phyloP scores from a whole-genome alignment of 2,797 vertebrate genomes.

The Crax fasciolata region DNA sequence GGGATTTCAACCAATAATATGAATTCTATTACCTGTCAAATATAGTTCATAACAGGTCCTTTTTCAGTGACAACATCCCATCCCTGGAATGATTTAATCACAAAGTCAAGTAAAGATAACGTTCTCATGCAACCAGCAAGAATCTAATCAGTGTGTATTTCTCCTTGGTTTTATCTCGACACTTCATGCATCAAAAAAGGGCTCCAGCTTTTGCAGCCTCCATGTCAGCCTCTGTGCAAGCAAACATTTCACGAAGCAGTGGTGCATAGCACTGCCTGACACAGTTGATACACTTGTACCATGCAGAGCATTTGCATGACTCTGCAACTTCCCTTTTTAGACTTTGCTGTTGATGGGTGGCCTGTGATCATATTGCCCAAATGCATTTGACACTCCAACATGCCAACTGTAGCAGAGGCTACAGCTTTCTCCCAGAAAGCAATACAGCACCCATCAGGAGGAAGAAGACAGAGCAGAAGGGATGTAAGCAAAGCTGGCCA shows the following conservation, averaged over 20 bases:
- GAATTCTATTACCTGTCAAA: constrained; percentile 46
- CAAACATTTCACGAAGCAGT: neutral
- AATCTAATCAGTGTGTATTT: neutral
- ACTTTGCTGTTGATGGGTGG: neutral
- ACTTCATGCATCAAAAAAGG: neutral
- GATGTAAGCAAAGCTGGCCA: neutral
- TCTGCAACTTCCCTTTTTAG: neutral
- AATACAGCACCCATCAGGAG: neutral
- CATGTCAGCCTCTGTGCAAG: neutral
- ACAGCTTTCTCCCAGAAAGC: neutral
- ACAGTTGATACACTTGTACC: neutral
- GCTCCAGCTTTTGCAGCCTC: neutral
- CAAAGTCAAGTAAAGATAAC: constrained; percentile 18
- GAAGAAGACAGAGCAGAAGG: neutral
- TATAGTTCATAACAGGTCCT: neutral
- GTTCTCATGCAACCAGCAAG: neutral
- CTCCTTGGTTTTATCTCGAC: neutral
- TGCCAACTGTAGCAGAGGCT: neutral
- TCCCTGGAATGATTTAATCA: constrained; percentile 26
- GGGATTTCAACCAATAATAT: neutral
- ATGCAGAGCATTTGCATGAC: accelerated
- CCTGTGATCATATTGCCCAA: neutral
- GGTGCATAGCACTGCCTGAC: neutral
- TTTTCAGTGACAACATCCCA: neutral
- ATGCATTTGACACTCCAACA: neutral